A percentile compares a stretch with the other conserved stretches of the same genome.
Evolutionary conservation across 2,797 vertebrate species (phyloP).

Genomic region (Morus bassanus): DNA sequence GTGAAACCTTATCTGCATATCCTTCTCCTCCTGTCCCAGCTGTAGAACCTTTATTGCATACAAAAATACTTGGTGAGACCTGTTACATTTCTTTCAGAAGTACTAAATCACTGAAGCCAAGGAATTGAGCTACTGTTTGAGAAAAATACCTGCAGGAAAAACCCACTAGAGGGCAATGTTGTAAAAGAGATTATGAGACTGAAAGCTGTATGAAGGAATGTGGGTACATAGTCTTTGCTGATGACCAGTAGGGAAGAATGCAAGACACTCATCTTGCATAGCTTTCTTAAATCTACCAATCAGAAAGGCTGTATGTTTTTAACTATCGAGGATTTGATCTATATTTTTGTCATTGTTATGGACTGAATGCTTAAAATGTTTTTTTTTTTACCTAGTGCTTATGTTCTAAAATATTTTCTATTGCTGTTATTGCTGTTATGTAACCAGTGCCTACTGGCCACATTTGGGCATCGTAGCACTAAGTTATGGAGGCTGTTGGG

Average conservation of each 20-base stretch:
- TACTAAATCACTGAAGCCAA: not conserved
- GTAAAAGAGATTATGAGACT: conserved; percentile 48
- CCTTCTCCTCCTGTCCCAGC: not conserved
- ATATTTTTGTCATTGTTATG: accelerated
- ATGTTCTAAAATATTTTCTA: accelerated
- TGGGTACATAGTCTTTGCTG: accelerated
- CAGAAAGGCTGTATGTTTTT: not conserved
- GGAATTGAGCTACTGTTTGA: accelerated
- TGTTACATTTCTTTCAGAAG: not conserved
- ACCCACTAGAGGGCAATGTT: conserved; percentile 67
- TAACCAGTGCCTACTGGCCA: not conserved
- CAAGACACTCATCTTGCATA: accelerated
- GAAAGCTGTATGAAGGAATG: accelerated
- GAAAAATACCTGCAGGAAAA: too few relatives aligned
- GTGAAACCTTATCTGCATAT: not conserved
- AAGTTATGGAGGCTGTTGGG: not conserved
- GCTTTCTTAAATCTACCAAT: not conserved
- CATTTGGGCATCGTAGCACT: not conserved
- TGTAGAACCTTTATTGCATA: not conserved
- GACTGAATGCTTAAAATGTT: not conserved
- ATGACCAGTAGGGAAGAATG: accelerated
- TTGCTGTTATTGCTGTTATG: accelerated
- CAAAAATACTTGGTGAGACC: not conserved
- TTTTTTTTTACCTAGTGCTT: not conserved
- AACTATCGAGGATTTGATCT: not conserved